Evolutionary conservation across 2,888 invertebrate genomes (phyloP), one percentile per base, ranked within the genome.

Genomic region (Aporophyla nigra): DNA sequence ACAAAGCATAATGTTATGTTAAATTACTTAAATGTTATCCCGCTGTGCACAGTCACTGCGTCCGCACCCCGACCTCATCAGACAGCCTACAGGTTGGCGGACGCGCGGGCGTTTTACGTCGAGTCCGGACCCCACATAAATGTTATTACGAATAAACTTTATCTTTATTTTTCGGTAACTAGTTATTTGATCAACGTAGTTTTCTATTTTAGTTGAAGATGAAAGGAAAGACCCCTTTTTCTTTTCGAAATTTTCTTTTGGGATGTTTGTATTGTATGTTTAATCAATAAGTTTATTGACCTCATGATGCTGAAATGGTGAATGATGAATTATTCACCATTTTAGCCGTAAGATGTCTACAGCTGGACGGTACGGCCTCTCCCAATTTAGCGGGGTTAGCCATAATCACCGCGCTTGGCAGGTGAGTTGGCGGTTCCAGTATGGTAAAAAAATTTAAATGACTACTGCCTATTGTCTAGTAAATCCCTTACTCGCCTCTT

Each of bases 111-210:
- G 61, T 68, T 74, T 74, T 69, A 65, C 65, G 58, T 21, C 14
- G 14, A 5, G 40, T 40, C 66, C 33, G 63, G 77, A 69, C 74
- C 73, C 73, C 70, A 72, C 76, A 87, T 84, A 73, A 82, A 80
- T 81, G 80, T 78, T 80, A 81, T 87, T 78, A 76, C 78, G 73
- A 75, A 84, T 79, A 86, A 84, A 82, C 79, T 78, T 76, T 82
- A 80, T 84, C 80, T 83, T 87, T 87, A 86, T 82, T 76, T 84
- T 81, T 80, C 49, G 59, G 78, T 80, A 84, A 87, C 86, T 86
- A 86, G 84, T 78, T 85, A 80, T 77, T 86, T 86, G 79, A 86
- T 82, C 78, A 79, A 67, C 70, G 77, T 81, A 78, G 81, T 84
- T 75, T 88, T 76, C 74, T 65, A 68, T 80, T 69, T 76, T 74